These are phyloP conservation scores for Tachysurus vachellii DNA, from an alignment of 2,113 vertebrate species.

Conservation along the genomic window DNA sequence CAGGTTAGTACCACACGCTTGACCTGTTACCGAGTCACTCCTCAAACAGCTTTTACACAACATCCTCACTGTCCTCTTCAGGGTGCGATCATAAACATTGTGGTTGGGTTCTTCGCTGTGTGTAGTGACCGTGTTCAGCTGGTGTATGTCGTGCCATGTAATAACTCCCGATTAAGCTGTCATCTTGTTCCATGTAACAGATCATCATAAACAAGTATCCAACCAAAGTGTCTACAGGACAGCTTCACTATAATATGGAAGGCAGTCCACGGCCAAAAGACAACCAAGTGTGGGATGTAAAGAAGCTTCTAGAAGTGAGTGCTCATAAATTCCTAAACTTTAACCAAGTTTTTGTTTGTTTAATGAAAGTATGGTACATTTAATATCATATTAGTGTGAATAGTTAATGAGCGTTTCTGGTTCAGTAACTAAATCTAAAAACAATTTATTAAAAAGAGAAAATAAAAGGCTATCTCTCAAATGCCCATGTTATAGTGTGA, in stretches of 20 bases:
- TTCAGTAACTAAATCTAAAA: not conserved
- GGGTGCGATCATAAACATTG: not conserved
- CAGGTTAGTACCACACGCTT: slow-evolving; percentile 74
- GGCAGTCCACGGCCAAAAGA: slow-evolving; percentile 75
- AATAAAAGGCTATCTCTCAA: not conserved
- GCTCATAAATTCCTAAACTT: not conserved
- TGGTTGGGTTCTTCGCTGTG: not conserved
- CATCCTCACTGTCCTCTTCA: not conserved
- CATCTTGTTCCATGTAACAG: slow-evolving; percentile 62
- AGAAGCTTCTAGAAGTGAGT: slow-evolving; percentile 89
- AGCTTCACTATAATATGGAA: slow-evolving; percentile 90
- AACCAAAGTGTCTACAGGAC: slow-evolving; percentile 51
- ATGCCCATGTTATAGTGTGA: not conserved
- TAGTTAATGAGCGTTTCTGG: not conserved
- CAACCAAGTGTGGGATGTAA: slow-evolving; percentile 91
- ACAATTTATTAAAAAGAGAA: too few relatives aligned
- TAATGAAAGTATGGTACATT: not conserved
- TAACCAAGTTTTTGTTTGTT: not conserved
- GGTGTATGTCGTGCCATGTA: not conserved
- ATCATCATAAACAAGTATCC: slow-evolving; percentile 92
- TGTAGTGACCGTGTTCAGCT: not conserved
- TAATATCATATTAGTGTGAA: not conserved
- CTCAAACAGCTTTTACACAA: not conserved
- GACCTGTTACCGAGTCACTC: not conserved
- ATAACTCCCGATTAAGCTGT: not conserved